These are phyloP conservation scores for Mesorhabditis sp. DNA, from an alignment of 2,888 invertebrate genomes.

Conservation along the genomic window DNA sequence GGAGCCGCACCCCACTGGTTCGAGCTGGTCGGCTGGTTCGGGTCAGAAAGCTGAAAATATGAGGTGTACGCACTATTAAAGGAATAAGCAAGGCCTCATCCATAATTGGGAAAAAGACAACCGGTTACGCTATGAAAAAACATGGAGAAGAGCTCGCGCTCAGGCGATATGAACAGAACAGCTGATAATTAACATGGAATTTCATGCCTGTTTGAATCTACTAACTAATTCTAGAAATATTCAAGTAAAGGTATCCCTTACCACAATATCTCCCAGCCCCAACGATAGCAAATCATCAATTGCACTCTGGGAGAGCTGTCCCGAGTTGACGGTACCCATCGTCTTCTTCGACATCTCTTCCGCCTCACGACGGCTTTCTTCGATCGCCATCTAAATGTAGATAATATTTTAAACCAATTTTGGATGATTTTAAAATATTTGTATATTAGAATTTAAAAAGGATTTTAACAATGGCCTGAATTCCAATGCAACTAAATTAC, in stretches of 20 bases:
- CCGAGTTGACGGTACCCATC: conserved; percentile 35
- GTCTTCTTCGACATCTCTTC: conserved; percentile 29
- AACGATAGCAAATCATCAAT: conserved; percentile 53
- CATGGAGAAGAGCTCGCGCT: not conserved
- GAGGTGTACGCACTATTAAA: no score
- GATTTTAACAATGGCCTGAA: no score
- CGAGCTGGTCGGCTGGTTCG: conserved; percentile 6
- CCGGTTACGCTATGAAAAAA: no score
- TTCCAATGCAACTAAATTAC: conserved; percentile 64
- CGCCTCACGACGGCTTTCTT: conserved; percentile 45
- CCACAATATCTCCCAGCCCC: conserved; percentile 40
- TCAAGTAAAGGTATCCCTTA: not conserved
- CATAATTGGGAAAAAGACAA: no score
- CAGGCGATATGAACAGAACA: no score
- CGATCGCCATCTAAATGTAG: conserved; percentile 41
- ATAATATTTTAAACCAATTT: conserved; percentile 1
- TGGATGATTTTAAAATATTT: not conserved
- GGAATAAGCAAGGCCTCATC: no score
- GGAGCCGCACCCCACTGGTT: conserved; percentile 11
- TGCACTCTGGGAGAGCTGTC: conserved; percentile 46
- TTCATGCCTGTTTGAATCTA: not conserved
- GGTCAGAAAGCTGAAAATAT: conserved; percentile 7
- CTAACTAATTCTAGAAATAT: not conserved
- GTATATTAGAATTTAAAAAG: no score
- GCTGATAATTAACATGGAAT: not conserved